These are phyloP conservation scores for Microtus oregoni DNA, from an alignment of 2,113 vertebrate genomes.

Conservation along the genomic window DNA sequence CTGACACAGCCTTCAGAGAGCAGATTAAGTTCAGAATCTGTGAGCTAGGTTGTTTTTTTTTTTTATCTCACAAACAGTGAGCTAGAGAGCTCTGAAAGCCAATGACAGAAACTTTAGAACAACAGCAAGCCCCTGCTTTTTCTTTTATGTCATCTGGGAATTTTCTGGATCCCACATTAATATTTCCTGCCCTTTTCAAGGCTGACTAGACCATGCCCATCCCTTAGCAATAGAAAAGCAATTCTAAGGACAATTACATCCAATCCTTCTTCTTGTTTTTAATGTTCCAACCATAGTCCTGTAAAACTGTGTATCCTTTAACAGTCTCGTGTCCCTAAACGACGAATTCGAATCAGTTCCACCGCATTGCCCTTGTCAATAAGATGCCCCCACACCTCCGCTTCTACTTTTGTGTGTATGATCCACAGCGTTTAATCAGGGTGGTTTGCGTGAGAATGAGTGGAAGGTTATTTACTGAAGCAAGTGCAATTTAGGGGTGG, in stretches of 20 bases:
- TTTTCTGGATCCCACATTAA: not conserved
- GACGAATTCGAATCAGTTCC: not conserved
- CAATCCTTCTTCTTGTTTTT: not conserved
- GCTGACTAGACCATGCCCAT: not conserved
- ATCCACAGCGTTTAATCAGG: not conserved
- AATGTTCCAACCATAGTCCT: not conserved
- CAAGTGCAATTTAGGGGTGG: not conserved
- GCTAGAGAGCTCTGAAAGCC: not conserved
- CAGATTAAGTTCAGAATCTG: not conserved
- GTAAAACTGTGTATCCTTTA: not conserved
- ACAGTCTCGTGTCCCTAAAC: not conserved
- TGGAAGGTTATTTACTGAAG: not conserved
- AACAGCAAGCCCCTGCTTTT: not conserved
- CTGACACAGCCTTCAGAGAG: not conserved
- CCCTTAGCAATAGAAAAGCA: not conserved
- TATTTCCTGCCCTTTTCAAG: not conserved
- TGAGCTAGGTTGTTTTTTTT: conserved; percentile 16
- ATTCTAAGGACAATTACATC: not conserved
- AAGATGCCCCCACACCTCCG: not conserved
- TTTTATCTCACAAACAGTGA: not conserved
- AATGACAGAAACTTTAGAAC: conserved; percentile 30
- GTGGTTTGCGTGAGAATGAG: not conserved
- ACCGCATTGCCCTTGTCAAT: not conserved
- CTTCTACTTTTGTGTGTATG: not conserved
- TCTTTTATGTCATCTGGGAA: not conserved